A percentile compares a stretch with the other conserved stretches of the same genome.
Evolutionary conservation across 2,797 vertebrate species (phyloP).

Genomic region (Delichon dasypus): DNA sequence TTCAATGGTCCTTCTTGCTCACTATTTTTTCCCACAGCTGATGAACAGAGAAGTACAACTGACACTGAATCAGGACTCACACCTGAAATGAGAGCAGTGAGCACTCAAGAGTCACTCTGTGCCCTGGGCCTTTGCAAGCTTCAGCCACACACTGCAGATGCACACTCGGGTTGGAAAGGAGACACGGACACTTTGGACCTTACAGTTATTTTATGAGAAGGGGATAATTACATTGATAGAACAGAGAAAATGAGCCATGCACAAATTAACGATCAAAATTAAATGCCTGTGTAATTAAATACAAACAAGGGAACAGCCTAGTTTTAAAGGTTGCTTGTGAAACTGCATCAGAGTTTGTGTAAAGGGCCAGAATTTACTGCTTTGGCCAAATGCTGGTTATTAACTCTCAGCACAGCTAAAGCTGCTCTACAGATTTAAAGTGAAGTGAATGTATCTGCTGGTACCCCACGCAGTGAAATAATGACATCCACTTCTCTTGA

Average conservation of each 20-base stretch:
- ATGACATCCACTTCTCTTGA: neutral
- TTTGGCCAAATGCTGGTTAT: neutral
- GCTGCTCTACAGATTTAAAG: neutral
- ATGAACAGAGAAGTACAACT: neutral
- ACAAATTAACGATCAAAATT: neutral
- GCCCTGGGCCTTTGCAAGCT: neutral
- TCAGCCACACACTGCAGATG: neutral
- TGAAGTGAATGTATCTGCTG: neutral
- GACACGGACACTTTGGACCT: neutral
- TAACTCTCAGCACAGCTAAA: neutral
- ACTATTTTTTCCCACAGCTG: neutral
- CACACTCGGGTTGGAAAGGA: neutral
- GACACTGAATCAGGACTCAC: neutral
- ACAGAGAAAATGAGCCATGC: neutral
- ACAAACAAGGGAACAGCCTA: neutral
- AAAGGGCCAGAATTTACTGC: neutral
- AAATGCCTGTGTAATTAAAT: neutral
- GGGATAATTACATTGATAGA: neutral
- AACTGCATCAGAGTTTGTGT: neutral
- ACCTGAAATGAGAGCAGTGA: neutral
- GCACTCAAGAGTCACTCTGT: neutral
- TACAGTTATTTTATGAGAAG: neutral
- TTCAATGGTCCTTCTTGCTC: neutral
- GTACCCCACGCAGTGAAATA: neutral
- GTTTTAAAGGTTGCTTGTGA: neutral